Evolutionary conservation across 1,140 invertebrate species (phyloP), one percentile per base, ranked within the genome.

Genomic region (Drosophila malerkotliana): DNA sequence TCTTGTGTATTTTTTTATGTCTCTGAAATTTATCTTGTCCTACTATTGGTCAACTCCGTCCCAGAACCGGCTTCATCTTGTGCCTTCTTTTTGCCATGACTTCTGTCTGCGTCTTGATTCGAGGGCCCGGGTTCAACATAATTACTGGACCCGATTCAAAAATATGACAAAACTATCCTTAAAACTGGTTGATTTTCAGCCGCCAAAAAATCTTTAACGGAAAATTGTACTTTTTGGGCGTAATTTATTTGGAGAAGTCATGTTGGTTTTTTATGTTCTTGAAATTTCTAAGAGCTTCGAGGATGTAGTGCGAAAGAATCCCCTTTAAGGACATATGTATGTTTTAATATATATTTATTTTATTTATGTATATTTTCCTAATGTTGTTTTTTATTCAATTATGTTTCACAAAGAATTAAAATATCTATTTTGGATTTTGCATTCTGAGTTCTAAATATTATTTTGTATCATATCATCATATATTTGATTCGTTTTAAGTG

Each of bases 101-200:
- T 88, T 79, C 75, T 88, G 67, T 82, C 83, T 73, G 54, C 83
- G 64, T 51, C 76, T 67, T 67, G 66, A 64, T 79, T 75, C 41
- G 10, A 34, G 18, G 39, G 28, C 34, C 34, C n/a, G 55, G 53
- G 72, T 67, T 88, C 60, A 67, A 47, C 75, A 71, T 88, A 87
- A 88, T 87, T 88, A 32, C 64, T 67, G 61, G 47, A 77, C 68
- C 63, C 41, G 12, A 37, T 10, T 9, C 7, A 45, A 61, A 30
- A 52, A 34, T 12, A 18, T 30, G 15, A 30, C 30, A 14, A 59
- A 68, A 59, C 7, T 54, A 26, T 9, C 15, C 6, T 58, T 79
- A 88, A 87, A 88, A 88, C 79, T 61, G 76, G 79, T 67, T 77
- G 52, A 52, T 66, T 32, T 53, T 14, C 10, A 32, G 15, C 52